Evolutionary conservation across 2,888 invertebrate species (phyloP).

Genomic region (Eupithecia pulchellata): DNA sequence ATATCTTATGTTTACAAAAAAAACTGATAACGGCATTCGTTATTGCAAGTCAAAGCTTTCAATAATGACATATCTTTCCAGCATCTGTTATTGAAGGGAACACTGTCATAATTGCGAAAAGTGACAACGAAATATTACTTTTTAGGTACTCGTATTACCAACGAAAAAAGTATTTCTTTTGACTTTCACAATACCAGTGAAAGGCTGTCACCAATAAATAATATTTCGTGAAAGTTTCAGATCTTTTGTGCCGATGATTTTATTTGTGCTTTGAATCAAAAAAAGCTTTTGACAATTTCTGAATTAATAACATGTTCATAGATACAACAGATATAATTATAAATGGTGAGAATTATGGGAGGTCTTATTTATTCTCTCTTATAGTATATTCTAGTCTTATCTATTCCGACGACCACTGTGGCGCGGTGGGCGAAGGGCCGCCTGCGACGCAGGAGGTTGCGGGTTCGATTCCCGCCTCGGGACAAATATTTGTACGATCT

Average conservation of each 20-base stretch:
- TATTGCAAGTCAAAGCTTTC: too few species aligned
- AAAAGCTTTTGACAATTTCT: not conserved
- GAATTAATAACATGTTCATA: not conserved
- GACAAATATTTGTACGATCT: too few species aligned
- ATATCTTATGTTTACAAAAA: too few species aligned
- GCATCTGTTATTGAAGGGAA: conserved; percentile 12
- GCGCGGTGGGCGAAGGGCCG: too few species aligned
- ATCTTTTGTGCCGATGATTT: not conserved
- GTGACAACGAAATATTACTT: conserved; percentile 20
- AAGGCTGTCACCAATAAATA: conserved; percentile 6
- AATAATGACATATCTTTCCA: not conserved
- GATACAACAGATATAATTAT: not conserved
- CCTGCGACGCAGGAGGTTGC: too few species aligned
- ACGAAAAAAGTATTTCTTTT: conserved; percentile 16
- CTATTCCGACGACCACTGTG: too few species aligned
- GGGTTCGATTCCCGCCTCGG: too few species aligned
- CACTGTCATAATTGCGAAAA: not conserved
- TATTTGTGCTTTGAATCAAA: not conserved
- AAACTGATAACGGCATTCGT: not conserved
- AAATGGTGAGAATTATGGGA: too few species aligned
- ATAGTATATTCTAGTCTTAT: too few species aligned
- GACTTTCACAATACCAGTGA: conserved; percentile 9
- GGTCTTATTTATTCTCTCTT: too few species aligned
- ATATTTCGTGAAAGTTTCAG: conserved; percentile 3
- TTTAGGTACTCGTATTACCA: not conserved